Evolutionary conservation across 2,888 invertebrate species (phyloP), one percentile per base, ranked within the genome.

Genomic region (Carabus problematicus): DNA sequence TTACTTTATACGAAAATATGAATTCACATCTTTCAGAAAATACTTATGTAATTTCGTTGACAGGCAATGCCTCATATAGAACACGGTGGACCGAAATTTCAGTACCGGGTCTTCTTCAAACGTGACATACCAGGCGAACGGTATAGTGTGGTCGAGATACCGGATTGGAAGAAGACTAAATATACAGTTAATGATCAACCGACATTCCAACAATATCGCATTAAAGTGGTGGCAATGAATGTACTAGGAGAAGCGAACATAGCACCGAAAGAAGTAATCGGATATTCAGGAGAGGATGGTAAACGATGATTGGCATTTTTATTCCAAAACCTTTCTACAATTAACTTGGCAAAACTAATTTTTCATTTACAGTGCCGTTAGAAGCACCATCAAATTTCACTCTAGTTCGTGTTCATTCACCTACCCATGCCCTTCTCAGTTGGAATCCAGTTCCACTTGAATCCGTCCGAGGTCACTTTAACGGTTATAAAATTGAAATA

Each of bases 401-500:
- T 0, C 83, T 96, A 58, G 84, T 89, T 0, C 87, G 91, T 74
- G 88, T 95, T 29, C 89, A 90, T 42, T 90, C 91, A 12, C 91
- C 94, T 45, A 95, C 92, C 41, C 89, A 90, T 0, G 98, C 96
- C 0, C 82, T 92, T 42, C 87, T 99, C 66, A 89, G 89, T 75
- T 99, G 98, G 98, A 89, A 90, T 78, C 89, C 94, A 0, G 96
- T 98, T 0, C 85, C 90, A 39, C 84, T 88, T 0, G 89, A 91
- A 19, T 90, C 93, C 0, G 89, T 98, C 0, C 87, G 91, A 41
- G 98, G 98, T 8, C 93, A 95, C 82, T 95, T 98, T 82, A 92
- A 91, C 76, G 98, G 98, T 1, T 98, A 98, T 83, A 96, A 95
- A 87, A 94, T 98, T 71, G 94, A 95, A 81, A 97, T 94, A 7